Evolutionary conservation across 2,797 vertebrate species (phyloP), one percentile per base, ranked within the genome.

Genomic region (Hippoglossus hippoglossus): DNA sequence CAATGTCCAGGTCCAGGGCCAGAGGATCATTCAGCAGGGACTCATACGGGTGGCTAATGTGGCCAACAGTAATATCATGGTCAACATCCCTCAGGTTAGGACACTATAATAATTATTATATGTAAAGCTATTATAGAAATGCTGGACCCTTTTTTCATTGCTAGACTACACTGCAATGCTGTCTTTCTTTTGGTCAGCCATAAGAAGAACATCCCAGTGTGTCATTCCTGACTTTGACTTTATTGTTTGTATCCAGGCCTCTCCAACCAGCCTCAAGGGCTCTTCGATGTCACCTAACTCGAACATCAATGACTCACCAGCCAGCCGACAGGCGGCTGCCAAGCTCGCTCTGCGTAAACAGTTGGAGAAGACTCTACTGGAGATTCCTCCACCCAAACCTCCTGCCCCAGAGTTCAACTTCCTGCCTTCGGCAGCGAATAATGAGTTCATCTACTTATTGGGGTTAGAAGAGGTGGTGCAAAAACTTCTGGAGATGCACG

Each of bases 381-480:
- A 99, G 90, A 99, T 99, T 68, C 97, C 98, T 16, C 97, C 98
- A 0, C 98, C 98, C 24, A 98, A 99, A 75, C 97, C 98, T 0
- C 96, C 98, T 0, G 96, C 97, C 0, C 97, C 98, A 0, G 97
- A 99, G 86, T 96, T 99, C 89, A 98, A 96, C 85, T 99, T 99
- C 87, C 91, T 99, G 83, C 98, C 98, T 0, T 99, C 98, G 0
- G 98, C 98, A 0, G 98, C 98, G 75, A 99, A 99, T 79, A 99
- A 99, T 6, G 98, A 99, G 88, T 99, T 99, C 77, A 99, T 99
- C 88, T 99, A 99, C 93, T 87, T 99, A 86, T 95, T 99, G 7
- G 98, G 98, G 1, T 91, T 99, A 85, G 98, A 99, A 80, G 98
- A 99, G 85, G 98, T 99, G 63, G 98, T 99, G 72, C 98, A 99